Evolutionary conservation across 1,140 invertebrate species (phyloP).

Genomic region (Saccostrea cuccullata): DNA sequence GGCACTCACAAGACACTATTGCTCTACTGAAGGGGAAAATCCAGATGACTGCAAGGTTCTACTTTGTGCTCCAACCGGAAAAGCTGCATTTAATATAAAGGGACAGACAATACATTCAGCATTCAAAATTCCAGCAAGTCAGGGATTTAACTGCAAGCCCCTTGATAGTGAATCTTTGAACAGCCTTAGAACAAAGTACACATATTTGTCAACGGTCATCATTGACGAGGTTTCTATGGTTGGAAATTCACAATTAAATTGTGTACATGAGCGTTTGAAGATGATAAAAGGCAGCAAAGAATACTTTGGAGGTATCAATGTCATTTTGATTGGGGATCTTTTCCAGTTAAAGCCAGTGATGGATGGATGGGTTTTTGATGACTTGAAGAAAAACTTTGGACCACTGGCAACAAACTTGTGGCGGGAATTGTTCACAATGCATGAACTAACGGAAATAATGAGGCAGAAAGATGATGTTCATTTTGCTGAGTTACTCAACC

Average conservation of each 20-base stretch:
- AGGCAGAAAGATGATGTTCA: constrained; percentile 55
- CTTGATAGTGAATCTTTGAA: not conserved
- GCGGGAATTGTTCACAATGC: constrained; percentile 54
- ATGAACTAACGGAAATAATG: constrained; percentile 62
- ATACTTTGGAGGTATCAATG: constrained; percentile 58
- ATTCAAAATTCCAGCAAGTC: constrained; percentile 18
- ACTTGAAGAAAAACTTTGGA: not conserved
- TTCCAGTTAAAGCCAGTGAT: constrained; percentile 58
- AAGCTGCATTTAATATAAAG: constrained; percentile 16
- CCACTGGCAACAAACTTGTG: constrained; percentile 58
- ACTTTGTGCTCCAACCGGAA: constrained; percentile 42
- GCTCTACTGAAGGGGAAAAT: constrained; percentile 25
- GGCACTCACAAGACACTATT: not conserved
- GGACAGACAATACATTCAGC: constrained; percentile 20
- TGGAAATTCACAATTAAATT: not conserved
- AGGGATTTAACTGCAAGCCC: not conserved
- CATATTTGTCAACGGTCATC: constrained; percentile 4
- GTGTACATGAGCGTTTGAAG: constrained; percentile 52
- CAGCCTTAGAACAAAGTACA: constrained; percentile 34
- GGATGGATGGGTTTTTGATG: constrained; percentile 57
- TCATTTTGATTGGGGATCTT: constrained; percentile 60
- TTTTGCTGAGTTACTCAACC: constrained; percentile 60
- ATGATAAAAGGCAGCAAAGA: constrained; percentile 43
- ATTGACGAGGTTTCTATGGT: constrained; percentile 44
- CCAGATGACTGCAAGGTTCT: constrained; percentile 46